Conservation (phyloP, 2,113 vertebrate genomes). For the Eublepharis macularius region DNA sequence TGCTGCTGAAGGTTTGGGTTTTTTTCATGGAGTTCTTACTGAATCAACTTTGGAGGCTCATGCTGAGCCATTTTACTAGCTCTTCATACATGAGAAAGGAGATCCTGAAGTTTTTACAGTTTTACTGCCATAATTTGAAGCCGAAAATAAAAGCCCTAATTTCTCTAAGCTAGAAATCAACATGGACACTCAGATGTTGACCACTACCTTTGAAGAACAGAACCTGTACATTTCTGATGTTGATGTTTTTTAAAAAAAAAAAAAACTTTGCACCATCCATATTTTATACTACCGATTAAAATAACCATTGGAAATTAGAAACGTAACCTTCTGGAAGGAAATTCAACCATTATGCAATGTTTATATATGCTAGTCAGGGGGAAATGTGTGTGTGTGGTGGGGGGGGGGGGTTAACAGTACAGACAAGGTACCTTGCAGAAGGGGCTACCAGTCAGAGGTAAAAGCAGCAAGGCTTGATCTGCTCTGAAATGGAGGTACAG, state of each 20-base stretch:
- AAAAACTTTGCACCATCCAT: neutral
- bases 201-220: no score
- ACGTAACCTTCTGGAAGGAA: neutral
- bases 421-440: neutral
- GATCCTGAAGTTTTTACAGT: neutral
- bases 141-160: no score
- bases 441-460: neutral
- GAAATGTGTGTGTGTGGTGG: no score
- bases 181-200: no score
- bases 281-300: neutral
- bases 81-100: rapidly evolving
- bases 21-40: neutral
- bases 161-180: no score
- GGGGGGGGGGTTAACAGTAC: no score
- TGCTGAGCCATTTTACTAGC: neutral
- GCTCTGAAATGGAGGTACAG: no score
- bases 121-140: no score
- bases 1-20: neutral
- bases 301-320: conserved; percentile 22
- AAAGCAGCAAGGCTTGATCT: neutral
- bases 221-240: no score
- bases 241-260: no score
- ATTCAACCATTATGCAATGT: neutral
- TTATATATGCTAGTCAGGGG: neutral
- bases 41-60: neutral